These are phyloP conservation scores for Clostera curtula DNA, from an alignment of 2,888 invertebrate species.

Conservation along the genomic window DNA sequence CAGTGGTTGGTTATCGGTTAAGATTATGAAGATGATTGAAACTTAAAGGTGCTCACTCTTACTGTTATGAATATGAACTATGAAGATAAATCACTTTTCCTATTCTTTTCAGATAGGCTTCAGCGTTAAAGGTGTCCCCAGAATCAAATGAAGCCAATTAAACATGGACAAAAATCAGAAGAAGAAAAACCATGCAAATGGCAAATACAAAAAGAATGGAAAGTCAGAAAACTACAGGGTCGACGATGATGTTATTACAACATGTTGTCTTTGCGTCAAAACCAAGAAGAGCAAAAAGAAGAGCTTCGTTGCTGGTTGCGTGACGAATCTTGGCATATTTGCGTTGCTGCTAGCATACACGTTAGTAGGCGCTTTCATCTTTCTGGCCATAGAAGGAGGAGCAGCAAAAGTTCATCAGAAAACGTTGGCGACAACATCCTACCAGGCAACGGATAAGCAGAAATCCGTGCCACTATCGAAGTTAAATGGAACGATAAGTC, in stretches of 20 bases:
- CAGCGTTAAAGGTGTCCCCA: conserved; percentile 9
- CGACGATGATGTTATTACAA: conserved; percentile 57
- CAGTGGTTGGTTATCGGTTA: no score
- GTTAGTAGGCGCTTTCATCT: conserved; percentile 83
- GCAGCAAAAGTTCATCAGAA: conserved; percentile 69
- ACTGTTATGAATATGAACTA: no score
- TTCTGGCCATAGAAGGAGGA: conserved; percentile 87
- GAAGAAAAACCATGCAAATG: conserved; percentile 61
- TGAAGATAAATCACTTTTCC: no score
- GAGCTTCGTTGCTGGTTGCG: conserved; percentile 77
- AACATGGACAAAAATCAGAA: conserved; percentile 63
- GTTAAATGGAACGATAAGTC: conserved; percentile 52
- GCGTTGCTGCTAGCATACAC: conserved; percentile 87
- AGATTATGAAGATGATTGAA: conserved; percentile 10
- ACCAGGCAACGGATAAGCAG: conserved; percentile 51
- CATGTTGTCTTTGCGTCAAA: conserved; percentile 67
- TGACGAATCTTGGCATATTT: conserved; percentile 89
- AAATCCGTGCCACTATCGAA: conserved; percentile 48
- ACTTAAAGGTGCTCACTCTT: no score
- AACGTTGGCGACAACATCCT: conserved; percentile 64
- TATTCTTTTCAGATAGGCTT: conserved; percentile 11
- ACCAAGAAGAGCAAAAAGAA: conserved; percentile 67
- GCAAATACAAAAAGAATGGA: conserved; percentile 62
- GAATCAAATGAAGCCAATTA: conserved; percentile 18
- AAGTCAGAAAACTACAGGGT: conserved; percentile 50